Base-by-base conservation (phyloP, 2,113 vertebrate genomes). In the Zingel zingel region DNA sequence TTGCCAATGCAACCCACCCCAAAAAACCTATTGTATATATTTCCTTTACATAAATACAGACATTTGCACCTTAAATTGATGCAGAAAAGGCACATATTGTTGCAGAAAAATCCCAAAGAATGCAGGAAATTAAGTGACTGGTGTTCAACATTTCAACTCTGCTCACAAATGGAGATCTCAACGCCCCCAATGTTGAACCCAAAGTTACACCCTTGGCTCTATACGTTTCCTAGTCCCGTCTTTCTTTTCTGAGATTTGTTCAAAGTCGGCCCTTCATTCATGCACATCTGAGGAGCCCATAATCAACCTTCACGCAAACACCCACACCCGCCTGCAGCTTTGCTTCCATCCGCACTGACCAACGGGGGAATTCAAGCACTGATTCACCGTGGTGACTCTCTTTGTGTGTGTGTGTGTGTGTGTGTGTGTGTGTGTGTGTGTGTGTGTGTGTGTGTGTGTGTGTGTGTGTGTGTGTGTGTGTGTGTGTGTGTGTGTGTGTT, bases 271-370 rank as follows among this genome's bases (percentile, higher is more conserved):
- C 54, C 6, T 6, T 83, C 76, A 80, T 82, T 77, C 77, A 76
- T 62, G 45, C 70, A 78, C 71, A 63, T 78, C 47, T 81, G 63
- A 84, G 39, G 65, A 77, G 67, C 45, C 45, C 51, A 14, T 59
- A 71, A 88, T 87, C 78, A 77, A 68, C 79, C 86, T 86, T 88
- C 59, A 88, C n/a, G 47, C 78, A 33, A 4, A 62, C 15, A 14
- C 66, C 58, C 51, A 11, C 72, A 30, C 27, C 36, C 47, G 69
- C 70, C 73, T 25, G 62, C 15, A 11, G 57, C 63, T 78, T 81
- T 21, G 39, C 74, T 77, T 86, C 72, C 53, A 45, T 50, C 47
- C 61, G 3, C 51, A 16, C n/a, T 58, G 62, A 80, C 82, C 77
- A 59, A 53, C 12, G 0, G 63, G 84, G 84, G 79, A 89, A 68